Evolutionary conservation across 1,140 invertebrate genomes (phyloP).

Genomic region (Calosoma granatense): DNA sequence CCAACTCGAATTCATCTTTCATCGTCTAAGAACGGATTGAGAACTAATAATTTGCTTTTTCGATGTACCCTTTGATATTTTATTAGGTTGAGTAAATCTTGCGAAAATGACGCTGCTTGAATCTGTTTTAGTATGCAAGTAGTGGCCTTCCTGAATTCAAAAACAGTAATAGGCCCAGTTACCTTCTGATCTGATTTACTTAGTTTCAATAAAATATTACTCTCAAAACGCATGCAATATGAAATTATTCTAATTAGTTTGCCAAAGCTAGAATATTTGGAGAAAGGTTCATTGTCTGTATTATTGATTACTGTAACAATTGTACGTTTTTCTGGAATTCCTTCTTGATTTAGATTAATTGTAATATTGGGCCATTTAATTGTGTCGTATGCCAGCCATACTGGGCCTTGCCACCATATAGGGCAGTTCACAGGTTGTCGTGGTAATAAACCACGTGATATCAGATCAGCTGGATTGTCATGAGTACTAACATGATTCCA

Average conservation of each 20-base stretch:
- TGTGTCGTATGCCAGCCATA: constrained; percentile 12
- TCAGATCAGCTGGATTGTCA: constrained; percentile 29
- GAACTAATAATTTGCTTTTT: constrained; percentile 10
- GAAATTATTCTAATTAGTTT: background rate
- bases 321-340: background rate
- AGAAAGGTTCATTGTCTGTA: background rate
- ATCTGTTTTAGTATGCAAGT: background rate
- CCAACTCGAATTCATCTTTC: constrained; percentile 32
- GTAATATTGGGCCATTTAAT: background rate
- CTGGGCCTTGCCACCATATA: constrained; percentile 32
- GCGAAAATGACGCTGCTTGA: background rate
- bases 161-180: background rate
- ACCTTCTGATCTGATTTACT: constrained; percentile 5
- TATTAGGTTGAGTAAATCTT: constrained; percentile 13
- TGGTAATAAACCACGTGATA: constrained; percentile 24
- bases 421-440: constrained; percentile 18
- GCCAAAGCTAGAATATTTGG: background rate
- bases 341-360: background rate
- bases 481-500: constrained; percentile 26
- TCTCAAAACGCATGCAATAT: background rate
- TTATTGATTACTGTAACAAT: background rate
- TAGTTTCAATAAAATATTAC: constrained; percentile 6
- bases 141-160: background rate
- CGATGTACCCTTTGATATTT: constrained; percentile 9
- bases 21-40: constrained; percentile 29